Conservation (phyloP, 2,113 vertebrate species). For the Labrus mixtus region DNA sequence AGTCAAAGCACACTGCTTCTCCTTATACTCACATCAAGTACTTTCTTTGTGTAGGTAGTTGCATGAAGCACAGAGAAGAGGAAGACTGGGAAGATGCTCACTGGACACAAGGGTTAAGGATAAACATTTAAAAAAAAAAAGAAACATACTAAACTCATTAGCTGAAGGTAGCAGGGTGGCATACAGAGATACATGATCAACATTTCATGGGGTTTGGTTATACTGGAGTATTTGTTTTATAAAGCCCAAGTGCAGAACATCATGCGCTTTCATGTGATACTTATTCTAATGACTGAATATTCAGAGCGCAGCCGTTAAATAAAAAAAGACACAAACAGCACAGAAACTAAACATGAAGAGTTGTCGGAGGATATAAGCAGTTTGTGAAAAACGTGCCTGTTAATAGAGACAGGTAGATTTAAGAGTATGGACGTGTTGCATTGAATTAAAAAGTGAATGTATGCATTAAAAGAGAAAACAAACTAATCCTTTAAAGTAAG, state of each 20-base stretch:
- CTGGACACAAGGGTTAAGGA: conserved; percentile 88
- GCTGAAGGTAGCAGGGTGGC: not conserved
- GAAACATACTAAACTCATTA: not conserved
- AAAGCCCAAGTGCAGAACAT: not conserved
- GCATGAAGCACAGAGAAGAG: conserved; percentile 98
- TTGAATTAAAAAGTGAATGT: not conserved
- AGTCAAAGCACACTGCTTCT: too few relatives aligned
- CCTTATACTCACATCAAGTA: conserved; percentile 93
- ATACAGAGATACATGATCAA: not conserved
- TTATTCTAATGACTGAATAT: not conserved
- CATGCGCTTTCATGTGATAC: not conserved
- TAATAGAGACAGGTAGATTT: not conserved
- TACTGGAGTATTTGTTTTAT: not conserved
- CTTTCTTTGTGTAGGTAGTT: conserved; percentile 95
- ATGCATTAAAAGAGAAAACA: too few relatives aligned
- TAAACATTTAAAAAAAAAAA: not conserved
- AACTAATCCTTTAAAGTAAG: too few relatives aligned
- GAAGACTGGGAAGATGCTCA: conserved; percentile 98
- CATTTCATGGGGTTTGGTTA: not conserved
- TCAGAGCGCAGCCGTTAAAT: not conserved
- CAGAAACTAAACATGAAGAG: too few relatives aligned
- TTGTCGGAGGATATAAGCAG: not conserved
- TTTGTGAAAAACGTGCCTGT: not conserved
- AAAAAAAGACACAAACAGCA: not conserved
- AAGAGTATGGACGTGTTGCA: too few relatives aligned